Conservation (phyloP, 2,888 invertebrate species). For the Athalia rosae region DNA sequence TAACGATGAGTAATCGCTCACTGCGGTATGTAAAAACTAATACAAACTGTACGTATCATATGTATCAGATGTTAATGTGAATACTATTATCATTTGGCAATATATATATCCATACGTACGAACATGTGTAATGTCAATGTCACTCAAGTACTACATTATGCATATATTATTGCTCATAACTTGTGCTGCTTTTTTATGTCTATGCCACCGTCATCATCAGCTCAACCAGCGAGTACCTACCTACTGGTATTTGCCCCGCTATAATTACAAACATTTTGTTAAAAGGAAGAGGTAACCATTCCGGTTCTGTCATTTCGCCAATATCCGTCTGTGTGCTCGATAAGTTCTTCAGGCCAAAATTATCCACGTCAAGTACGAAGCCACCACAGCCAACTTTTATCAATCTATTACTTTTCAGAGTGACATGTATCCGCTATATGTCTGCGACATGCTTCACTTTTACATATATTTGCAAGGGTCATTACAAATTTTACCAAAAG, state of each 20-base stretch:
- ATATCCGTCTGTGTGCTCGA: constrained; percentile 17
- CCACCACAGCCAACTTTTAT: constrained; percentile 4
- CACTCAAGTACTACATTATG: neutral
- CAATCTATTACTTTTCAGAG: constrained; percentile 14
- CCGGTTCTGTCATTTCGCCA: constrained; percentile 21
- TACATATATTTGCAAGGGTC: constrained; percentile 8
- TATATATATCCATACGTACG: constrained; percentile 14
- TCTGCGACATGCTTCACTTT: neutral
- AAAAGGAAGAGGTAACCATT: constrained; percentile 23
- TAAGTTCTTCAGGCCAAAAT: constrained; percentile 29
- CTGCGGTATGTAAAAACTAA: constrained; percentile 6
- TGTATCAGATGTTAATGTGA: constrained; percentile 26
- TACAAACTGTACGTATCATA: constrained; percentile 1
- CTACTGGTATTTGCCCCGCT: constrained; percentile 22
- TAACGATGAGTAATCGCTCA: constrained; percentile 3
- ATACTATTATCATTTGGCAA: constrained; percentile 27
- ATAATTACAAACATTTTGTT: constrained; percentile 35
- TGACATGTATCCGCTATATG: constrained; percentile 4
- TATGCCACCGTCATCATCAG: constrained; percentile 40
- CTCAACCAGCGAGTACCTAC: constrained; percentile 34
- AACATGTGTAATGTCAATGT: neutral
- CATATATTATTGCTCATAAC: constrained; percentile 35
- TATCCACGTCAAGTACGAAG: constrained; percentile 32
- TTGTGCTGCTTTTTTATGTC: constrained; percentile 40
- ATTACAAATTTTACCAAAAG: neutral